Evolutionary conservation across 2,888 invertebrate genomes (phyloP).

Genomic region (Buathra laborator): DNA sequence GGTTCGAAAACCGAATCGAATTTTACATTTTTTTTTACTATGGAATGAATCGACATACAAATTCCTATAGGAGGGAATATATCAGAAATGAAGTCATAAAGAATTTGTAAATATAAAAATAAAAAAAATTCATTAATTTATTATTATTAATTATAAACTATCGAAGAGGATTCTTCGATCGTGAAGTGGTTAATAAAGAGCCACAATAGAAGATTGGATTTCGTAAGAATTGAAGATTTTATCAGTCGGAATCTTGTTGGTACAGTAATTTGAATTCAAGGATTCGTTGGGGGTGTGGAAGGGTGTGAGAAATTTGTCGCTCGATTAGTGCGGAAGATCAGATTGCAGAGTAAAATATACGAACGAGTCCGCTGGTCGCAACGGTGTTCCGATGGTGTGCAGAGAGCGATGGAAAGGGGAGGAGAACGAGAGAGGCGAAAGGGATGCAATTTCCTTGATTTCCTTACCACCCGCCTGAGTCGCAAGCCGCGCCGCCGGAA

Average conservation of each 20-base stretch:
- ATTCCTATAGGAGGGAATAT: too few species aligned
- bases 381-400: conserved; percentile 19
- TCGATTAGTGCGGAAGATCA: conserved; percentile 45
- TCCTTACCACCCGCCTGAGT: conserved; percentile 13
- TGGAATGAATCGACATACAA: too few species aligned
- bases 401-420: conserved; percentile 12
- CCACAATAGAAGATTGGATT: too few species aligned
- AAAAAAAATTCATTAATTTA: too few species aligned
- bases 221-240: neutral
- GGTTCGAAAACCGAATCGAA: too few species aligned
- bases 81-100: too few species aligned
- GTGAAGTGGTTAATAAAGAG: too few species aligned
- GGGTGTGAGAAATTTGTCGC: conserved; percentile 44
- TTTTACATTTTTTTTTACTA: too few species aligned
- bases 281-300: conserved; percentile 4
- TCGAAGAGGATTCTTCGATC: too few species aligned
- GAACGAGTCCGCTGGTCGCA: neutral
- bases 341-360: conserved; percentile 9
- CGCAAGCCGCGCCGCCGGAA: neutral
- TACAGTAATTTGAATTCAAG: conserved; percentile 1
- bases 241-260: neutral
- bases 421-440: conserved; percentile 29
- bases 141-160: too few species aligned
- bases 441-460: conserved; percentile 46
- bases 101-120: too few species aligned